Evolutionary conservation across 2,888 invertebrate species (phyloP), one percentile per base, ranked within the genome.

Genomic region (Hofmannophila pseudospretella): DNA sequence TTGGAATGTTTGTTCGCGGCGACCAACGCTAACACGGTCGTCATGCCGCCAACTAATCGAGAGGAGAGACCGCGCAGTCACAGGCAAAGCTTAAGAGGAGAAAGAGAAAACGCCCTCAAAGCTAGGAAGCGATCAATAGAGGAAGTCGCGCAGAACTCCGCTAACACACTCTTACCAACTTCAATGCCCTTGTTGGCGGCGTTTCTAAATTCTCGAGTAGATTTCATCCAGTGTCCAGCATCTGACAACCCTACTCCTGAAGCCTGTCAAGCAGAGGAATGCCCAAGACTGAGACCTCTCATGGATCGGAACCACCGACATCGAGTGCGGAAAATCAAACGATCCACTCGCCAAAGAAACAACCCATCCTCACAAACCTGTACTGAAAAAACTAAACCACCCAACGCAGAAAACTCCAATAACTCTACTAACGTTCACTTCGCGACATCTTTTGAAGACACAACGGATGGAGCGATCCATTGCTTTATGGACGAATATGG

Each of bases 401-500:
- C 63, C 0, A 63, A 52, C 23, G 41, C 59, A 7, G 85, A 80
- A 8, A 71, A 62, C 37, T 49, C 69, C 0, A 72, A 54, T 35
- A 78, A 68, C 42, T 63, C 79, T 0, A 71, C 56, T 5, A 76
- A 56, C 34, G 84, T 82, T 12, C 94, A 95, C 61, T 88, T 94
- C 38, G 95, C 95, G 2, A 91, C 91, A 13, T 93, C 92, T 14
- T 94, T 95, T 58, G 93, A 94, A 38, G 96, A 96, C 59, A 95
- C 95, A 0, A 89, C 88, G 1, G 94, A 95, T 54, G 95, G 95
- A 7, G 94, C 95, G 1, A 92, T 95, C 26, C 96, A 96, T 71
- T 95, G 93, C 67, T 95, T 95, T 59, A 91, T 93, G 69, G 96
- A 96, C 58, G 95, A 96, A 63, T 90, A 91, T 54, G 95, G 95